phyloP scores from a whole-genome alignment of 35 echinoderm and acorn worm genomes.

The Antedon bifida region DNA sequence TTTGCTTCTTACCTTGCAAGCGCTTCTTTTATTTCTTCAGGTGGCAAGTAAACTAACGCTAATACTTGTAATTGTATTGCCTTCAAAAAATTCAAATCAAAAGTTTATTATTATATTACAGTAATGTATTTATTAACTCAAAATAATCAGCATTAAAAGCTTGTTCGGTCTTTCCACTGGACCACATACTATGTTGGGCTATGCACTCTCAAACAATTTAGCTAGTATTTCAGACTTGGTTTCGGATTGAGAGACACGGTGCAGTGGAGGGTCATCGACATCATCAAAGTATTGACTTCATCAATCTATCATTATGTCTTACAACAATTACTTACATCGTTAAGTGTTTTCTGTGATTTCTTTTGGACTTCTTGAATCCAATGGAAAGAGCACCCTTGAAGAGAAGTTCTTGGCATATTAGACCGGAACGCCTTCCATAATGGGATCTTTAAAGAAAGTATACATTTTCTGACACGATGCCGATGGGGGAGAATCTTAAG shows the following conservation, averaged over 20 bases:
- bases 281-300: too few relatives aligned
- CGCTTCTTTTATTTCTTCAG: background rate
- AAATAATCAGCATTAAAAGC: too few relatives aligned
- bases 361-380: background rate
- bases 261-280: too few relatives aligned
- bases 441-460: background rate
- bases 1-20: background rate
- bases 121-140: background rate
- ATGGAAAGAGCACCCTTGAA: background rate
- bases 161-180: too few relatives aligned
- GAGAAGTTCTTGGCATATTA: background rate
- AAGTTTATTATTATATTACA: background rate
- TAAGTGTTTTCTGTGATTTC: background rate
- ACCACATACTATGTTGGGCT: too few relatives aligned
- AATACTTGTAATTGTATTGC: too few relatives aligned
- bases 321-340: too few relatives aligned
- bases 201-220: too few relatives aligned
- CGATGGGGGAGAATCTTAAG: background rate
- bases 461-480: background rate
- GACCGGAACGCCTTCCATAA: background rate
- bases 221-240: too few relatives aligned
- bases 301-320: too few relatives aligned
- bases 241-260: too few relatives aligned
- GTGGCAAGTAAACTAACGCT: background rate
- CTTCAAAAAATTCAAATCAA: background rate